Base-by-base conservation (phyloP, 2,113 vertebrate species). In the Lasiurus cinereus region DNA sequence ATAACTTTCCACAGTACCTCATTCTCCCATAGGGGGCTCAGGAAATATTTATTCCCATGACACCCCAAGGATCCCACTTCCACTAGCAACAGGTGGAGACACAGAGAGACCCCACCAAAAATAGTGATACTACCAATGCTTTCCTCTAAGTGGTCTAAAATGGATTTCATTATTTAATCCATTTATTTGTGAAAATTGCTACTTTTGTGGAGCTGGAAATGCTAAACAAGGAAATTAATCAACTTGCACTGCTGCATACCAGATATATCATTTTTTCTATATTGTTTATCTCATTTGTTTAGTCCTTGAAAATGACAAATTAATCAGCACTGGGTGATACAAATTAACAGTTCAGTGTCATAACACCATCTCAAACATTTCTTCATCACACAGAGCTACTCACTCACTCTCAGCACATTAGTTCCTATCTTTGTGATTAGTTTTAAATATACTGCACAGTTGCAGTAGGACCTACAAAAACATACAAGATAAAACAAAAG, bases 371-470 rank as follows among this genome's bases (percentile, higher is more conserved):
- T 31, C 67, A 62, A 67, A 33, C 24, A 4, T 12, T 54, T 33
- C 50, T 27, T 54, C 78, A 27, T 29, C 39, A 70, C 54, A 43
- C 14, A 48, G 39, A 56, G 39, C 31, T 18, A 56, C 21, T 3
- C 15, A 10, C 46, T 64, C 19, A 5, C 0, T 2, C 36, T 36
- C 16, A 15, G 2, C 18, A 54, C 6, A 0, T 16, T 6, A 39
- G 27, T 29, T 83, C 39, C 52, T 4, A 13, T 27, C 31, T 33
- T 78, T 72, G 70, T 10, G 52, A 27, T 39, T 78, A 72, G 14
- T 21, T 67, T 78, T 50, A 86, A 67, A 86, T 16, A 66, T 19
- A 18, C 24, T 29, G 46, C 14, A 3, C 22, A 72, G 46, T 29
- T 24, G 9, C 39, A 21, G 14, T 2, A 46, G 16, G 43, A 22